phyloP scores from a whole-genome alignment of 2,888 invertebrate genomes.

The Drosophila anomalata region DNA sequence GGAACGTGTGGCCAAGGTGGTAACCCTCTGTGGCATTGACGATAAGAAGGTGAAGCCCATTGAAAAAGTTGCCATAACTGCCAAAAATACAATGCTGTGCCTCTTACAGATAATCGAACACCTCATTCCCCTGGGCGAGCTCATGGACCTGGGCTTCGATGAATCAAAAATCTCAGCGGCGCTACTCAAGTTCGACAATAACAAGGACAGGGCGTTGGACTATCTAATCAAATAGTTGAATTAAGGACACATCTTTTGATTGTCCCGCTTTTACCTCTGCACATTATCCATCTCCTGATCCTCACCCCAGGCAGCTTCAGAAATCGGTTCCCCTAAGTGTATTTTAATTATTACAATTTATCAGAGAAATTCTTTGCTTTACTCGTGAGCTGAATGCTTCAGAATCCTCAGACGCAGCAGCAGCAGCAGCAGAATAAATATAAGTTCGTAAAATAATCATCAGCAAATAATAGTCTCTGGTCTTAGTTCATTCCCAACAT shows the following conservation, averaged over 20 bases:
- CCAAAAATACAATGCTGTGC: accelerated
- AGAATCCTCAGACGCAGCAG: constrained; percentile 37
- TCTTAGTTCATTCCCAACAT: constrained; percentile 85
- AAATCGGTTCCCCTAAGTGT: constrained; percentile 19
- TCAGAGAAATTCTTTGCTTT: constrained; percentile 31
- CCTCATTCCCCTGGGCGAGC: constrained; percentile 90
- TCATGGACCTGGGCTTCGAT: constrained; percentile 92
- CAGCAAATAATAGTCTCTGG: constrained; percentile 9
- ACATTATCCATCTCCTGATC: neutral
- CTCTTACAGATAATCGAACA: constrained; percentile 90
- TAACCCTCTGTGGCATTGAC: constrained; percentile 90
- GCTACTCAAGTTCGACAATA: constrained; percentile 90
- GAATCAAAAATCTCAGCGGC: constrained; percentile 90
- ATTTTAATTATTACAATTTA: constrained; percentile 32
- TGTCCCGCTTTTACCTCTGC: constrained; percentile 23
- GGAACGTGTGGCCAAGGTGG: constrained; percentile 91
- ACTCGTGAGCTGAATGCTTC: constrained; percentile 41
- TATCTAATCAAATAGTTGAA: constrained; percentile 89
- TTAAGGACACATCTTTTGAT: constrained; percentile 45
- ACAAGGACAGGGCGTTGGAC: constrained; percentile 93
- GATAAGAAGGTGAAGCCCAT: constrained; percentile 84
- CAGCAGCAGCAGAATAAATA: constrained; percentile 65
- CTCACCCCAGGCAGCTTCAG: neutral
- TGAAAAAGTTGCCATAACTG: too few species aligned
- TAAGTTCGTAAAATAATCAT: constrained; percentile 34